Evolutionary conservation across 2,888 invertebrate genomes (phyloP).

Genomic region (Glyphotaelius pellucidus): DNA sequence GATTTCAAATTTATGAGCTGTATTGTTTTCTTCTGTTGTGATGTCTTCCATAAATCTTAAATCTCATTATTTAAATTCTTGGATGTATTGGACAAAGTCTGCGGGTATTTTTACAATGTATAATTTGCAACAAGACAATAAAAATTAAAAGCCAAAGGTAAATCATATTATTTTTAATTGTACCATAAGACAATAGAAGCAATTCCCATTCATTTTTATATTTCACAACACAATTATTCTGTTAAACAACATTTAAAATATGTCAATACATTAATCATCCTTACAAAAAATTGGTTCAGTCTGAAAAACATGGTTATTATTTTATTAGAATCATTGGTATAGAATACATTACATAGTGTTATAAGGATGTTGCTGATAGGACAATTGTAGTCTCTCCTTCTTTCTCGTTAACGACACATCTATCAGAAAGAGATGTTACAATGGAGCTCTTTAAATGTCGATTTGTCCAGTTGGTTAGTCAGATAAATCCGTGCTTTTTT

Average conservation of each 20-base stretch:
- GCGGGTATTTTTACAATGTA: neutral
- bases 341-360: neutral
- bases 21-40: too few species aligned
- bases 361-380: neutral
- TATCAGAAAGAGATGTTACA: neutral
- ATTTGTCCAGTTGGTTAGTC: too few species aligned
- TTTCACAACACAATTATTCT: slow-evolving; percentile 22
- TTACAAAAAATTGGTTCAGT: neutral
- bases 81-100: too few species aligned
- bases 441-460: too few species aligned
- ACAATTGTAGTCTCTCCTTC: neutral
- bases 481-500: too few species aligned
- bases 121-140: neutral
- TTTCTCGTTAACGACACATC: neutral
- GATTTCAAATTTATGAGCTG: too few species aligned
- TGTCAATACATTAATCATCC: neutral
- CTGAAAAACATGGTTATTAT: neutral
- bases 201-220: slow-evolving; percentile 21
- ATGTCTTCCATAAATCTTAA: too few species aligned
- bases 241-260: neutral
- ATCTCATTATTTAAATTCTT: too few species aligned
- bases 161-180: slow-evolving; percentile 19
- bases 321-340: neutral
- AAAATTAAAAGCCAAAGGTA: neutral
- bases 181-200: slow-evolving; percentile 27